Conservation (phyloP, 2,888 invertebrate genomes). For the Eupithecia tripunctaria region DNA sequence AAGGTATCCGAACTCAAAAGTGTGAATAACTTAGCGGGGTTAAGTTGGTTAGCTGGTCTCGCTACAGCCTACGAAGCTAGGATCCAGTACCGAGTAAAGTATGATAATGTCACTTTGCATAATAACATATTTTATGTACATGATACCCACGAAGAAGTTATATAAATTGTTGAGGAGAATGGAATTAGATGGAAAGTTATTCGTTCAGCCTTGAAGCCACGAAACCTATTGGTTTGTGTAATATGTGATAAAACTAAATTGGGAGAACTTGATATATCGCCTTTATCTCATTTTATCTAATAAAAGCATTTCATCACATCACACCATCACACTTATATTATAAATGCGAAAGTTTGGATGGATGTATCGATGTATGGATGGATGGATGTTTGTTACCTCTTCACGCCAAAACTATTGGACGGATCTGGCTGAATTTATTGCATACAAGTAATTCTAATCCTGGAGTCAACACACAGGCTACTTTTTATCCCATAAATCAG, state of each 20-base stretch:
- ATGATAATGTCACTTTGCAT: slow-evolving; percentile 43
- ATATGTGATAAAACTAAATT: background rate
- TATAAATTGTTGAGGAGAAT: slow-evolving; percentile 28
- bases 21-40: background rate
- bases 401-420: no score
- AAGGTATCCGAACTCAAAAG: background rate
- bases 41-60: slow-evolving; percentile 5
- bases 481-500: no score
- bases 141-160: slow-evolving; percentile 39
- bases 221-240: background rate
- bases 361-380: no score
- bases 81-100: slow-evolving; percentile 33
- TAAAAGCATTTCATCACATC: no score
- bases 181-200: slow-evolving; percentile 39
- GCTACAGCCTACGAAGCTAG: slow-evolving; percentile 14
- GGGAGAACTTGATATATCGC: background rate
- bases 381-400: no score
- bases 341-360: no score
- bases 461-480: no score
- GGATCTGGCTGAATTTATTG: no score
- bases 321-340: no score
- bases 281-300: slow-evolving; percentile 1
- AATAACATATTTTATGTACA: slow-evolving; percentile 40
- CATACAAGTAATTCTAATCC: no score
- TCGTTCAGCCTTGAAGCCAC: slow-evolving; percentile 22